Percentiles rank a stretch among this genome's conserved stretches.
Evolutionary conservation across 2,113 vertebrate species (phyloP).

Genomic region (Kryptolebias marmoratus): DNA sequence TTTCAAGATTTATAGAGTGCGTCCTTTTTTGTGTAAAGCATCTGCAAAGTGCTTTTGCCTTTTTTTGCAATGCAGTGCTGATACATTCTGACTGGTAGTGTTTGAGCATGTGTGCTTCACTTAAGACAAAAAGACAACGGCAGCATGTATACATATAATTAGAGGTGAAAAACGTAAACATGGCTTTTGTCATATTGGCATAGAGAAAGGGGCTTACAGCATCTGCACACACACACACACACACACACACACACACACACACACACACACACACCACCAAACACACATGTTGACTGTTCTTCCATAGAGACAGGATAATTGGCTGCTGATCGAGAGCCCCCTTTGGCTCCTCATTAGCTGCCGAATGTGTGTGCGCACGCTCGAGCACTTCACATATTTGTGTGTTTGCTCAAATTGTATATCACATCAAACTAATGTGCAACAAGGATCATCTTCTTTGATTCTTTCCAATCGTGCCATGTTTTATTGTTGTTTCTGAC

Average conservation of each 20-base stretch:
- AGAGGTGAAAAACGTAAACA: slow-evolving; percentile 63
- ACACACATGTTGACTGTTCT: slow-evolving; percentile 23
- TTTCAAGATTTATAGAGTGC: no score
- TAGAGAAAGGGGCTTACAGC: slow-evolving; percentile 32
- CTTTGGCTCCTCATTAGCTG: slow-evolving; percentile 76
- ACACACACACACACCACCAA: slow-evolving; percentile 21
- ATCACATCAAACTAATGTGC: slow-evolving; percentile 28
- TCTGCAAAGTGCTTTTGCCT: not conserved
- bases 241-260: slow-evolving; percentile 8
- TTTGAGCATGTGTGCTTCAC: slow-evolving; percentile 13
- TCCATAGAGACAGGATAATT: slow-evolving; percentile 73
- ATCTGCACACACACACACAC: slow-evolving; percentile 36
- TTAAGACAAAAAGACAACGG: slow-evolving; percentile 21
- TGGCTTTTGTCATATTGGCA: slow-evolving; percentile 43
- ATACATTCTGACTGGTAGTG: not conserved
- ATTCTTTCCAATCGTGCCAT: slow-evolving; percentile 20
- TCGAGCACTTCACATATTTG: not conserved
- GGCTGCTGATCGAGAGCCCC: slow-evolving; percentile 70
- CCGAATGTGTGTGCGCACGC: slow-evolving; percentile 2
- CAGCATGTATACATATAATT: slow-evolving; percentile 44
- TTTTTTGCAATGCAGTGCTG: not conserved
- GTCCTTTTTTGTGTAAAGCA: not conserved
- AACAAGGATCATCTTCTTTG: slow-evolving; percentile 39
- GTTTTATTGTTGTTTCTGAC: slow-evolving; percentile 26
- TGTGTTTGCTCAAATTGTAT: slow-evolving; percentile 40